Base-by-base conservation (phyloP, 2,113 vertebrate genomes). In the Tauraco erythrolophus region DNA sequence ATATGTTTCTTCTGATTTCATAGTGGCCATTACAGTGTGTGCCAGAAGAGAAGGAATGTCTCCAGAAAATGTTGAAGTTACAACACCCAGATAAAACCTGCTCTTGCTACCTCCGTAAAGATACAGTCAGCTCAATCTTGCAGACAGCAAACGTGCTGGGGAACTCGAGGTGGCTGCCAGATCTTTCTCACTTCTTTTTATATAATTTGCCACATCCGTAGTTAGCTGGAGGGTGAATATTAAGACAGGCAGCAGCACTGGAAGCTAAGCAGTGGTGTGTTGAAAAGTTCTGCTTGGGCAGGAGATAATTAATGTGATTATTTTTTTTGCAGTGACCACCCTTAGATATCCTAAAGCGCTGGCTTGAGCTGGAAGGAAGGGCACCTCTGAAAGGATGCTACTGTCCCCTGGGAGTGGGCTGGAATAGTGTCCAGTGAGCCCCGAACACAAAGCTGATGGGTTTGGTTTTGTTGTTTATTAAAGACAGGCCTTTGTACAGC, bases 401-500 rank as follows among this genome's bases (percentile, higher is more conserved):
- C 82, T 84, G 45, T 66, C 71, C 82, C 60, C 41, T 66, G 71
- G 76, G 90, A 48, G 21, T 17, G 62, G 51, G 83, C 41, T 92
- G 78, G 69, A 66, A 24, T 56, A 35, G 25, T 54, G 53, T 89
- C 74, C 92, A 75, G 64, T 51, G 74, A 72, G 76, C 84, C 86
- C 74, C 7, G 2, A 74, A 35, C 60, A 37, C 65, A 88, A 37
- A 91, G 74, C 89, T 71, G 66, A n/a, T 79, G 92, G 86, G 24
- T 8, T 78, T 84, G 91, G 74, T 14, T 70, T 76, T 91, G 91
- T 56, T 95, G 91, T 95, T 95, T 89, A 77, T 94, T 92, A 56
- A 89, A 95, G 74, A 25, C 95, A 89, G 96, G 51, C 80, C 57
- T 96, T 78, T 84, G 48, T 77, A 17, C 58, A 95, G 94, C 91